Base-by-base conservation (phyloP, 2,797 vertebrate species). In the Artibeus lituratus region DNA sequence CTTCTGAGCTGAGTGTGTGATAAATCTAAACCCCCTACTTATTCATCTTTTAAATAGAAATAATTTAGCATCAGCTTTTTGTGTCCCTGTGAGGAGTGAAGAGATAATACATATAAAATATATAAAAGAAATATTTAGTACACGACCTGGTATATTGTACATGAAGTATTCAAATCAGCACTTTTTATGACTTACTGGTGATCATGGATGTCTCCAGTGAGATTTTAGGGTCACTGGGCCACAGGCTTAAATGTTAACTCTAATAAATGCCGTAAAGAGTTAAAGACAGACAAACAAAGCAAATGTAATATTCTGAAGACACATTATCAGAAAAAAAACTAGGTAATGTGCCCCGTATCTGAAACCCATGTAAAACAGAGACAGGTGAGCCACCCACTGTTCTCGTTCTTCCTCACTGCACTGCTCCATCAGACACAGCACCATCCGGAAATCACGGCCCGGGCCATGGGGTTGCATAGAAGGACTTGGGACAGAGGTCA, bases 371-470 rank as follows among this genome's bases (percentile, higher is more conserved):
- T 42, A 19, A 49, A 77, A 44, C 37, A 47, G n/a, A 78, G 76
- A 37, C 19, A n/a, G 8, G 3, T 59, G 8, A 24, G 74, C 59
- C 53, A 10, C 3, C 26, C 10, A 35, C 2, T 44, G n/a, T 24
- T 12, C 29, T 59, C 15, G 1, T 39, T 78, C n/a, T 0, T 2
- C 53, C 22, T 47, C 51, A 26, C 6, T 8, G 0, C 32, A 15
- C 6, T 1, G 3, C 8, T 26, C 5, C n/a, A 3, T 55, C 22
- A 32, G 10, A 35, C 4, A 5, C 9, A 10, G 29, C 0, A 3
- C 6, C 37, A 7, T 10, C 24, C 32, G 62, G 1, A 49, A 73
- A 57, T 4, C 10, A 22, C 7, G 29, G 15, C 3, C 22, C 16
- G 6, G 2, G 24, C n/a, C 5, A 0, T 16, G 15, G 1, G 24